phyloP scores from a whole-genome alignment of 2,888 invertebrate genomes.

The Temnothorax rugatulus region DNA sequence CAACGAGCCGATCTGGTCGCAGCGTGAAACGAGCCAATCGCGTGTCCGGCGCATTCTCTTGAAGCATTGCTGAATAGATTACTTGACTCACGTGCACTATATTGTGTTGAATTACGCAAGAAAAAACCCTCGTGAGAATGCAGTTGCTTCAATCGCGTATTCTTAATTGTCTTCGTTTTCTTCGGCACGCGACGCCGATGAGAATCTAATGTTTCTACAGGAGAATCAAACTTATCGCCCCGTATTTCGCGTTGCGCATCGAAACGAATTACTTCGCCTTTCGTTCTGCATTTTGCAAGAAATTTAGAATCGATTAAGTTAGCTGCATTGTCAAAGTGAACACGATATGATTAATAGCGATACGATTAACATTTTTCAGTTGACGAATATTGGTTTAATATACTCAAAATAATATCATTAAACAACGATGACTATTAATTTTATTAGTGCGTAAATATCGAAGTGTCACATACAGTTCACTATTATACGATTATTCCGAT shows the following conservation, averaged over 20 bases:
- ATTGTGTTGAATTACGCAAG: conserved; percentile 44
- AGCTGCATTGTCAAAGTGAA: not conserved
- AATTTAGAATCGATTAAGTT: not conserved
- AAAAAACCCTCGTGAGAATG: conserved; percentile 43
- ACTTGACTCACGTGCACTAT: conserved; percentile 28
- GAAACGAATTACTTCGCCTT: not conserved
- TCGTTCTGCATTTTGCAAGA: not conserved
- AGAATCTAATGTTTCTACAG: not conserved
- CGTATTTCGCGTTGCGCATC: not conserved
- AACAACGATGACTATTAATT: conserved; percentile 31
- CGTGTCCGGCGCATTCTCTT: conserved; percentile 5
- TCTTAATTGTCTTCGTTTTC: conserved; percentile 1
- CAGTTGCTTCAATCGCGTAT: conserved; percentile 21
- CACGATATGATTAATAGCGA: not conserved
- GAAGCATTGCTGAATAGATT: conserved; percentile 33
- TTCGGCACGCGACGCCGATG: conserved; percentile 19
- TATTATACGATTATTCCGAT: conserved; percentile 35
- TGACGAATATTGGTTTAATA: conserved; percentile 25
- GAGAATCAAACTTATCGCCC: not conserved
- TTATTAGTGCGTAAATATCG: conserved; percentile 44
- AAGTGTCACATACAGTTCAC: conserved; percentile 33
- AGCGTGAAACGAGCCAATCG: conserved; percentile 19
- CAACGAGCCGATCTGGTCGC: conserved; percentile 10
- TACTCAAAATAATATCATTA: conserved; percentile 25
- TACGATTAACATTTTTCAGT: conserved; percentile 24